These are phyloP conservation scores for Conops quadrifasciatus DNA, from an alignment of 2,888 invertebrate species.

Conservation along the genomic window DNA sequence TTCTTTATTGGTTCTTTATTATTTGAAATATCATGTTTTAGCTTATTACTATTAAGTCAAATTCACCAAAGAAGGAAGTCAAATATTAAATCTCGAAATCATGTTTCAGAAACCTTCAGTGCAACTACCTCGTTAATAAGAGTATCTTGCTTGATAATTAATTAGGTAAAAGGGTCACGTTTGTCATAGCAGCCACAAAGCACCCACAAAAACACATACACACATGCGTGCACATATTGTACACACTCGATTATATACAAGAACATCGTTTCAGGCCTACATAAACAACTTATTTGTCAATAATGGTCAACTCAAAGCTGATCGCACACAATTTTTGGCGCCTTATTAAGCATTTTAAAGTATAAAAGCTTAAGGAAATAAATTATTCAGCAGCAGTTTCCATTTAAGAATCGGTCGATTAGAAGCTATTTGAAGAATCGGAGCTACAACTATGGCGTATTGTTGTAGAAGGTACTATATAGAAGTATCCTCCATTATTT, in stretches of 20 bases:
- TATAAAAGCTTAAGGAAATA: background rate
- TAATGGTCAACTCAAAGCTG: background rate
- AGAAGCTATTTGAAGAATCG: background rate
- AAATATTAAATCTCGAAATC: no score
- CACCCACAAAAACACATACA: background rate
- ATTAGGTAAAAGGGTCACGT: slow-evolving; percentile 32
- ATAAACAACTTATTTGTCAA: background rate
- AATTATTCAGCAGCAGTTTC: background rate
- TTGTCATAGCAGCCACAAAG: background rate
- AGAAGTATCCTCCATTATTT: background rate
- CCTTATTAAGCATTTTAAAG: background rate
- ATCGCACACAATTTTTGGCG: background rate
- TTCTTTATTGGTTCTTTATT: no score
- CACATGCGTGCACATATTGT: background rate
- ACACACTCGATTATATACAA: background rate
- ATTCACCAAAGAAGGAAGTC: background rate
- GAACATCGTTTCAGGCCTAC: background rate
- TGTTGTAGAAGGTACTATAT: background rate
- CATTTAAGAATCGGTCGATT: background rate
- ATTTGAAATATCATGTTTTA: no score
- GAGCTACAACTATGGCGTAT: background rate
- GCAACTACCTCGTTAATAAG: background rate
- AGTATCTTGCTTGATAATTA: slow-evolving; percentile 2
- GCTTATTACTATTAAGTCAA: no score
- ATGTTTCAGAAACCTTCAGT: background rate